Base-by-base conservation (phyloP, 2,113 vertebrate genomes). In the Sebastes schlegelii region DNA sequence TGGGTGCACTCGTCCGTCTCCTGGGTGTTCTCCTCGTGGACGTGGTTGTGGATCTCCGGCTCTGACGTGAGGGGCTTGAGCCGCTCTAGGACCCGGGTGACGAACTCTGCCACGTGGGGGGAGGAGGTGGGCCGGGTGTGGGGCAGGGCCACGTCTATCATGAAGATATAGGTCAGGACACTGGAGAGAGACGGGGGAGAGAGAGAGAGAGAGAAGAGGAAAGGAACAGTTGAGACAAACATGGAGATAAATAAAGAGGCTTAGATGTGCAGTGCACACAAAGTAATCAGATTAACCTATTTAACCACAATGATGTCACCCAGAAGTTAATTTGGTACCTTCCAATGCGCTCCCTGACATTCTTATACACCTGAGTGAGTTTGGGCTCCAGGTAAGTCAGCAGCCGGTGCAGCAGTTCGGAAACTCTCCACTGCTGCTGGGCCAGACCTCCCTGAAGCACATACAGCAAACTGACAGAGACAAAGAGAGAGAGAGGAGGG, bases 291-390 rank as follows among this genome's bases (percentile, higher is more conserved):
- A 84, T 80, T 60, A 62, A 82, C 79, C 67, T 45, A 64, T 69
- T 78, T 69, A 74, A 48, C 49, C 26, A 1, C 1, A 2, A 69
- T 85, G 79, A 69, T 48, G n/a, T 51, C 70, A 86, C 26, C 52
- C 72, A 74, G 73, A 72, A 16, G 79, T 66, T 64, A 8, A 72
- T 70, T 17, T 6, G 86, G 93, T 88, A 99, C 98, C 98, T 99
- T 91, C 97, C 98, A 73, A 99, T 99, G 66, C 98, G 96, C 93
- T 99, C 98, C 78, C 98, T 95, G 74, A 99, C 98, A 0, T 99
- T 98, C 93, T 99, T 99, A 92, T 99, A 99, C 88, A 99, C 98
- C 75, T 99, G 98, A 1, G 97, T 99, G 87, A 99, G 98, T 93
- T 98, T 99, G 64, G 98, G 98, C 84, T 99, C 98, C 95, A 99